Percentiles rank a stretch among this genome's conserved stretches.
Conservation (phyloP, 2,888 invertebrate species). For the Smittia aterrima region DNA sequence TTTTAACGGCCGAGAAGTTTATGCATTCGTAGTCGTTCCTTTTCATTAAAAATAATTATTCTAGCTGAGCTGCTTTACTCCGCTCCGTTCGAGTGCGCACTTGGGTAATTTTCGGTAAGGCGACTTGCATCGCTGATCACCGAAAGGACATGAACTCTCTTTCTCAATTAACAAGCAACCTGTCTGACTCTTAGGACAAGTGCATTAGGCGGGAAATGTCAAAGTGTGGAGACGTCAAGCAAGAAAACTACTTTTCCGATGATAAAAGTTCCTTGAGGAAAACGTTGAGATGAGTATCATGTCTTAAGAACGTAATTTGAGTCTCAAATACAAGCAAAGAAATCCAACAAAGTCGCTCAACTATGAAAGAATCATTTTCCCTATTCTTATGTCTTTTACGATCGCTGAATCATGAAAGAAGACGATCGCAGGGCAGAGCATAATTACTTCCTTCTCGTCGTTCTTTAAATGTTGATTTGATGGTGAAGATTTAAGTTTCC, state of each 20-base stretch:
- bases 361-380: neutral
- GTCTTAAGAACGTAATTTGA: neutral
- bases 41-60: neutral
- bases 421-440: neutral
- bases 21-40: neutral
- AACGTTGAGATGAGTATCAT: neutral
- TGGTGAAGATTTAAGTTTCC: neutral
- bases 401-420: neutral
- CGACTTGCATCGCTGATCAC: slow-evolving; percentile 9
- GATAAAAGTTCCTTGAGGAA: neutral
- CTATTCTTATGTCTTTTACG: neutral
- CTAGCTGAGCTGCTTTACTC: neutral
- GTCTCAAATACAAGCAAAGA: neutral
- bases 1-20: neutral
- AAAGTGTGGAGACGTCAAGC: neutral
- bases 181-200: neutral
- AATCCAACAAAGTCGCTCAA: neutral
- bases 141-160: slow-evolving; percentile 1
- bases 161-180: slow-evolving; percentile 3
- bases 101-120: slow-evolving; percentile 5
- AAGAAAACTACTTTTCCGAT: neutral
- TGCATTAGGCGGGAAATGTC: slow-evolving; percentile 1
- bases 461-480: neutral
- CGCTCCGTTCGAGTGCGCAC: neutral
- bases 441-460: neutral